Percentiles rank a stretch among this genome's conserved stretches.
phyloP scores from a whole-genome alignment of 2,797 vertebrate genomes.

The Sphenopsis melanotis region DNA sequence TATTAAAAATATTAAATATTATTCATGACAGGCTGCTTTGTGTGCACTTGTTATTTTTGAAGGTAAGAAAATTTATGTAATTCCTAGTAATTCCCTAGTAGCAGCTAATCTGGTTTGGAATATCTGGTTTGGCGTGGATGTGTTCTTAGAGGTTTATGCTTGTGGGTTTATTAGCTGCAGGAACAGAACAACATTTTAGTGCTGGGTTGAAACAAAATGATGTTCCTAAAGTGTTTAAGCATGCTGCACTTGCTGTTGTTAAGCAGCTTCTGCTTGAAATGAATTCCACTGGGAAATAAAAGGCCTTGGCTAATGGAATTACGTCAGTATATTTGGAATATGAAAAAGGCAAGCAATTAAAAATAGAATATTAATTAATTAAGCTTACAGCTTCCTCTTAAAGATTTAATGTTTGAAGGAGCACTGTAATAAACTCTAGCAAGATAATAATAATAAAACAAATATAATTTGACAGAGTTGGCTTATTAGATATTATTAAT shows the following conservation, averaged over 20 bases:
- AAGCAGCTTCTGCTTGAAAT: slow-evolving; percentile 15
- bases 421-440: slow-evolving; percentile 1
- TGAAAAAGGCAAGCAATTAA: slow-evolving; percentile 39
- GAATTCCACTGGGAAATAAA: slow-evolving; percentile 13
- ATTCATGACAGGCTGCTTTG: background rate
- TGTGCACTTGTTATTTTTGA: background rate
- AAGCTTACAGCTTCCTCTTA: slow-evolving; percentile 1
- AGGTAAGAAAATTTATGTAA: background rate
- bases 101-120: background rate
- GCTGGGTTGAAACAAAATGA: background rate
- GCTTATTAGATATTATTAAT: slow-evolving; percentile 23
- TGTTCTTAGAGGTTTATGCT: background rate
- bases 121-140: background rate
- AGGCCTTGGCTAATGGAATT: background rate
- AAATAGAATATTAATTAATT: slow-evolving; percentile 48
- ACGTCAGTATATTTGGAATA: background rate
- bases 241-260: background rate
- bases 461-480: slow-evolving; percentile 1
- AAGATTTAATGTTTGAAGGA: slow-evolving; percentile 28
- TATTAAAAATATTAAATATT: background rate
- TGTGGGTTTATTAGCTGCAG: background rate
- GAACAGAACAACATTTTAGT: background rate
- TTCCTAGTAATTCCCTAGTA: background rate
- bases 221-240: background rate
- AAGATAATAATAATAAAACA: slow-evolving; percentile 25